Conservation (phyloP, 2,797 vertebrate genomes). For the Lophotriccus pileatus region DNA sequence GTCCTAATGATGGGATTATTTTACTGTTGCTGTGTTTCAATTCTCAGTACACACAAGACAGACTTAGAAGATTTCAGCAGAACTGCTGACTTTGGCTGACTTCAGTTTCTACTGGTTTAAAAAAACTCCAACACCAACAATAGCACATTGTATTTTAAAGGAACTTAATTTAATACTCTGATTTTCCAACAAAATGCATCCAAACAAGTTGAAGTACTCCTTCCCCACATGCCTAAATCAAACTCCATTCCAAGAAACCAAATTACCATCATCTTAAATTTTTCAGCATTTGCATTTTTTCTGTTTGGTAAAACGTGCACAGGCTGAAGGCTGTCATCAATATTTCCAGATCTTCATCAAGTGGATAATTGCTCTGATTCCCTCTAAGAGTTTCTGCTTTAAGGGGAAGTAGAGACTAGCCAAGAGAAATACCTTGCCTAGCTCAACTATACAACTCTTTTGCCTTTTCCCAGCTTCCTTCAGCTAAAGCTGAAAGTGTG, state of each 20-base stretch:
- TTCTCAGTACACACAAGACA: background rate
- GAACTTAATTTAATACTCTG: background rate
- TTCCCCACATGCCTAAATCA: background rate
- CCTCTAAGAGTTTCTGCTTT: background rate
- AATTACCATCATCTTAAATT: background rate
- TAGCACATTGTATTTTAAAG: background rate
- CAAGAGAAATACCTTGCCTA: background rate
- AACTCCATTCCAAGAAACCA: background rate
- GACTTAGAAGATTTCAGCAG: background rate
- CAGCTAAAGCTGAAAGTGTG: background rate
- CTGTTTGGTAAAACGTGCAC: background rate
- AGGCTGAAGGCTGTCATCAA: background rate
- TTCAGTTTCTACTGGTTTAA: background rate
- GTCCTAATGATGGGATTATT: background rate
- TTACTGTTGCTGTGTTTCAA: background rate
- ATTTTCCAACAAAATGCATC: background rate
- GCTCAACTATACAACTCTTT: background rate
- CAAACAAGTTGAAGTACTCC: background rate
- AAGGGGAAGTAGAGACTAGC: background rate
- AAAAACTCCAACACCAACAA: background rate
- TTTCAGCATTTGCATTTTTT: background rate
- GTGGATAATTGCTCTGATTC: background rate
- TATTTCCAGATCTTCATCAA: background rate
- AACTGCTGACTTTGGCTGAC: background rate
- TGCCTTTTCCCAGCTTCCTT: background rate